Evolutionary conservation across 2,888 invertebrate species (phyloP), one percentile per base, ranked within the genome.

Genomic region (Drosophila imparisetae): DNA sequence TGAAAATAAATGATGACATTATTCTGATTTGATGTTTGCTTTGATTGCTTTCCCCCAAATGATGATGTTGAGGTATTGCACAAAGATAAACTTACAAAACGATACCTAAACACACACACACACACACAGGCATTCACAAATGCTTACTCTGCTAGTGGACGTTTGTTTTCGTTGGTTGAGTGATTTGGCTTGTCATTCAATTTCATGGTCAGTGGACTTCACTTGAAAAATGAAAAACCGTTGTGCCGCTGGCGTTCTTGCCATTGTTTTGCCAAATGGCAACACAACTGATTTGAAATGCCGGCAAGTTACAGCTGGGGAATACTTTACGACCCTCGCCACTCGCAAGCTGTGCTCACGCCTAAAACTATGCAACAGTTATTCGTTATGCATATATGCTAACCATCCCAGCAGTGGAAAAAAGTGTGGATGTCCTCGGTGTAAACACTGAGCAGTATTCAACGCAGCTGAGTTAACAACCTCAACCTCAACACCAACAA

Each of bases 1-100:
- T 86, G 86, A 83, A 86, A 88, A 88, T 80, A 86, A 86, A 86
- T 86, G 89, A 86, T 83, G 77, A 82, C 82, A 84, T 86, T 86
- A 86, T 78, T 86, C 88, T 88, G 88, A 88, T 86, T 86, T 86
- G 86, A 86, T 88, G 82, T 80, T 80, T 82, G 75, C 89, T 86
- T 76, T 88, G 88, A 86, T 88, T 86, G 88, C 82, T 88, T 80
- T 76, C 49, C 57, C 78, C 75, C 81, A 85, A 87, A 84, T 87
- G 81, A 78, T 85, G 75, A 78, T 85, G 77, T 83, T 87, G 76
- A 87, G 86, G 81, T 85, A 83, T 75, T 81, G 71, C 79, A 80
- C 69, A 75, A 85, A 74, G 73, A 71, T 53, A 66, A 53, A 53
- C 66, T 76, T 69, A 66, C 76, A 75, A 55, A 68, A 36, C 34